These are phyloP conservation scores for Leucoptera coffeella DNA, from an alignment of 2,888 invertebrate genomes.

Conservation along the genomic window DNA sequence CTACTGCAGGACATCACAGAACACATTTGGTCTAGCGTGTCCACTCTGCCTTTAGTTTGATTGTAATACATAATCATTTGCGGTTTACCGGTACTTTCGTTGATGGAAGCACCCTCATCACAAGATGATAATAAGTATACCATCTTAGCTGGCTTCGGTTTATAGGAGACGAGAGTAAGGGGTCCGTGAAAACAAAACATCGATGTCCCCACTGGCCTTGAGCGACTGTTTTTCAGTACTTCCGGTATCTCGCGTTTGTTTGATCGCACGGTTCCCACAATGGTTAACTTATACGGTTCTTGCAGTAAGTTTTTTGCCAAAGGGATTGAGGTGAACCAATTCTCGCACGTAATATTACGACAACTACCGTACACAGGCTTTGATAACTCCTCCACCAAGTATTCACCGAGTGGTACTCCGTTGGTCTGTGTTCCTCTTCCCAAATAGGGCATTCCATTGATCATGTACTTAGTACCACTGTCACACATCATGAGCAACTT, in stretches of 20 bases:
- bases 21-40: constrained; percentile 7
- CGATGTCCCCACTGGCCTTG: no score
- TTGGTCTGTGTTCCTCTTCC: not conserved
- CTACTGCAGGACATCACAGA: constrained; percentile 5
- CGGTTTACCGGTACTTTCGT: constrained; percentile 9
- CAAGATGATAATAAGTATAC: constrained; percentile 3
- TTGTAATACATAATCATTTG: constrained; percentile 7
- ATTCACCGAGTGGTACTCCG: constrained; percentile 8
- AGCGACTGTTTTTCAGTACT: no score
- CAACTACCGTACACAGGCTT: constrained; percentile 8
- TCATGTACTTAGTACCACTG: constrained; percentile 1
- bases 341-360: constrained; percentile 6
- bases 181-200: constrained; percentile 7
- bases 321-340: constrained; percentile 5
- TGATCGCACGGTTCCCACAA: no score
- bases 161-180: constrained; percentile 7
- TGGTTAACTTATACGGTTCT: no score
- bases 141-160: constrained; percentile 6
- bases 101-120: constrained; percentile 9
- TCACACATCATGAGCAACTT: constrained; percentile 2
- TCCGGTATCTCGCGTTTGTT: no score
- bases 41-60: constrained; percentile 7
- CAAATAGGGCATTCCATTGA: constrained; percentile 1
- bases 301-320: no score
- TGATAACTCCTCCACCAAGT: constrained; percentile 8